Percentiles rank a stretch among this genome's conserved stretches.
Conservation (phyloP, 2,888 invertebrate genomes). For the Drosophila meridiana region DNA sequence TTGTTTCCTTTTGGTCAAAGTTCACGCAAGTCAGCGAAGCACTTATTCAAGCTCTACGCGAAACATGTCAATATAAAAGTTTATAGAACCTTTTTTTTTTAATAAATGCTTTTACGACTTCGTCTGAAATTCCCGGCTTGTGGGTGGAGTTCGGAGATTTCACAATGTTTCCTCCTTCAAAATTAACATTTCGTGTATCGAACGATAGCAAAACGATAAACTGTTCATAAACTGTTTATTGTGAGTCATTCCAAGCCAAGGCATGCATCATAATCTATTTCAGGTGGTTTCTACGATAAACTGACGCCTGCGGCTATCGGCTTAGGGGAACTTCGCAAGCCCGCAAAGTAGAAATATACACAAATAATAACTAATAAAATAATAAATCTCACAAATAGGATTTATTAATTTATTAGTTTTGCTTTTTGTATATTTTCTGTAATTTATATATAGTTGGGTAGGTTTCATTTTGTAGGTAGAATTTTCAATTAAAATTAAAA, state of each 20-base stretch:
- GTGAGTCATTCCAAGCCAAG: slow-evolving; percentile 14
- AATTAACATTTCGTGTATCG: slow-evolving; percentile 14
- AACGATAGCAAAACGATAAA: slow-evolving; percentile 15
- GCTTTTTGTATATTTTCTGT: not conserved
- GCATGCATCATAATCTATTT: slow-evolving; percentile 16
- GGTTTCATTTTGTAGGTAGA: not conserved
- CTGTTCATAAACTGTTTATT: slow-evolving; percentile 13
- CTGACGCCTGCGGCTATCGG: not conserved
- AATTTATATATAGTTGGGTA: not conserved
- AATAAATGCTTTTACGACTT: slow-evolving; percentile 29
- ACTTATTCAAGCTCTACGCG: slow-evolving; percentile 15
- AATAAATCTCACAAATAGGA: too few relatives aligned
- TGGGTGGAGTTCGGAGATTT: slow-evolving; percentile 35
- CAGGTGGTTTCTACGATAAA: slow-evolving; percentile 5
- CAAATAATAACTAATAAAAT: too few relatives aligned
- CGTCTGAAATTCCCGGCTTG: slow-evolving; percentile 11
- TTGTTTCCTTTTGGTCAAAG: slow-evolving; percentile 11
- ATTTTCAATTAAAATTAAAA: not conserved
- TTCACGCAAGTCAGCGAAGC: slow-evolving; percentile 29
- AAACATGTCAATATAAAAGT: slow-evolving; percentile 8
- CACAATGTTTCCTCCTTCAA: slow-evolving; percentile 4
- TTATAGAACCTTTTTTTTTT: slow-evolving; percentile 18
- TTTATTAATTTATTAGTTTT: not conserved
- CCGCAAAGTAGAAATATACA: not conserved
- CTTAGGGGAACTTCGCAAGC: not conserved